Evolutionary conservation across 2,888 invertebrate genomes (phyloP).

Genomic region (Beris morrisii): DNA sequence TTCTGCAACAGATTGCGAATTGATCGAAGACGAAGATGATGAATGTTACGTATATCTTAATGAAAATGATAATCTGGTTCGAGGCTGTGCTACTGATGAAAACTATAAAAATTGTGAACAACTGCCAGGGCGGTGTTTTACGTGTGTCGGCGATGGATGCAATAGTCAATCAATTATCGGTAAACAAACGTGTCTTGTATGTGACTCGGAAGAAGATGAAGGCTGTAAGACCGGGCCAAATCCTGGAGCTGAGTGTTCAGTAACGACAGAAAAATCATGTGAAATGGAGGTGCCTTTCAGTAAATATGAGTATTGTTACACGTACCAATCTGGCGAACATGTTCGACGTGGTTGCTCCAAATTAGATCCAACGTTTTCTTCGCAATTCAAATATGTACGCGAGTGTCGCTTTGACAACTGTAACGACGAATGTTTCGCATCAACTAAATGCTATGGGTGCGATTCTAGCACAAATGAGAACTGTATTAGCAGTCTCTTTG

Average conservation of each 20-base stretch:
- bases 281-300: neutral
- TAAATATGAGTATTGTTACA: neutral
- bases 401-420: constrained; percentile 19
- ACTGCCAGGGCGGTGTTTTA: constrained; percentile 5
- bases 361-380: neutral
- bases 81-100: constrained; percentile 31
- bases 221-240: constrained; percentile 3
- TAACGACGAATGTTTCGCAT: constrained; percentile 18
- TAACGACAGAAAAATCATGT: neutral
- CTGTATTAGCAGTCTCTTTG: neutral
- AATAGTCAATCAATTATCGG: constrained; percentile 4
- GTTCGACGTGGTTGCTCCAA: neutral
- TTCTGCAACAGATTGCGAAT: neutral
- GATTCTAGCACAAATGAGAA: neutral
- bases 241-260: neutral
- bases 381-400: constrained; percentile 7
- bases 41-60: constrained; percentile 28
- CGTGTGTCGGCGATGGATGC: constrained; percentile 19
- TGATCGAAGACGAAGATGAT: constrained; percentile 24
- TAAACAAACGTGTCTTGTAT: constrained; percentile 1
- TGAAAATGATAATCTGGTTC: constrained; percentile 27
- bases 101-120: constrained; percentile 4
- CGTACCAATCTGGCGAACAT: neutral
- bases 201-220: constrained; percentile 6
- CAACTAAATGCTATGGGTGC: neutral